phyloP scores from a whole-genome alignment of 2,113 vertebrate species.

The Butastur rufipennis region DNA sequence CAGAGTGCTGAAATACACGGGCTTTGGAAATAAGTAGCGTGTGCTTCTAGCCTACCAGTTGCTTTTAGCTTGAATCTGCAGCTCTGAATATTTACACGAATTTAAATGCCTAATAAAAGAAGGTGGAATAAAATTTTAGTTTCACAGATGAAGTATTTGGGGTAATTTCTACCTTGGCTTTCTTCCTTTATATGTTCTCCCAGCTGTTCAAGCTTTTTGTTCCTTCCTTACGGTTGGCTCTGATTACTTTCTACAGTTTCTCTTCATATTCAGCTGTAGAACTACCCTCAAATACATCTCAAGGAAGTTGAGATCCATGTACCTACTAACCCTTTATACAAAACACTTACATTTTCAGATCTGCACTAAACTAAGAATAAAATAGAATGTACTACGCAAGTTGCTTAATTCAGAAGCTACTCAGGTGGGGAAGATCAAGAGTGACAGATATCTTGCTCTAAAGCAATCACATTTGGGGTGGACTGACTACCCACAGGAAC shows the following conservation, averaged over 20 bases:
- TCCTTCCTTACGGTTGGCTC: neutral
- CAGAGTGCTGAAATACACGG: neutral
- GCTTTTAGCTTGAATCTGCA: neutral
- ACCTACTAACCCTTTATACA: neutral
- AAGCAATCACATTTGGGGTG: neutral
- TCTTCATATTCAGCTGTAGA: neutral
- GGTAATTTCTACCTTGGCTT: neutral
- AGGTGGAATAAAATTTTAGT: neutral
- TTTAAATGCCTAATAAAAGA: neutral
- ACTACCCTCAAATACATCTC: neutral
- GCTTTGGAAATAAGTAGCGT: fast-evolving
- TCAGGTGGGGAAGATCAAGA: neutral
- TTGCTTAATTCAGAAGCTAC: neutral
- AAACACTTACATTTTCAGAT: neutral
- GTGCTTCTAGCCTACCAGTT: neutral
- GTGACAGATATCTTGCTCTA: neutral
- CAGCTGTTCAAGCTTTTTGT: neutral
- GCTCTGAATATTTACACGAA: neutral
- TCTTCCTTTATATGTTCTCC: neutral
- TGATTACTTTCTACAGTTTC: neutral
- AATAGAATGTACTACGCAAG: neutral
- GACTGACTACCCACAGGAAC: neutral
- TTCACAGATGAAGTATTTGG: neutral
- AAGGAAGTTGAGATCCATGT: neutral
- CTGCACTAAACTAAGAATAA: neutral